Evolutionary conservation across 2,113 vertebrate species (phyloP), one percentile per base, ranked within the genome.

Genomic region (Meriones unguiculatus): DNA sequence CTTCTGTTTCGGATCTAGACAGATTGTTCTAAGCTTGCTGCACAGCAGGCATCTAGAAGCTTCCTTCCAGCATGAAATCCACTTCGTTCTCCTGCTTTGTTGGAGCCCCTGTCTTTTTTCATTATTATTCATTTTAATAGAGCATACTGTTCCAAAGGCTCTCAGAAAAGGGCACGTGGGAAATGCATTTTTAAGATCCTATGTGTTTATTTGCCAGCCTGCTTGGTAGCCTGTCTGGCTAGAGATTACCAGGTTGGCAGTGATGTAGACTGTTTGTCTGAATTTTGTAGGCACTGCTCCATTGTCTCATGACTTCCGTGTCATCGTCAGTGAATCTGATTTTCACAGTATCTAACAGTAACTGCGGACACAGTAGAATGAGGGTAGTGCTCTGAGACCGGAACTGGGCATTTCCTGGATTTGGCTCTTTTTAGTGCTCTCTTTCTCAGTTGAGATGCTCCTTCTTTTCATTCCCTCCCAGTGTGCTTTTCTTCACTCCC

Each of bases 11-110:
- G 24, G 24, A 50, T 25, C 78, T 38, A 81, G 85, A 93, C 94
- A 94, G 96, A 89, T 85, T 96, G 96, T n/a, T 64, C 67, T 89
- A 90, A 92, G 97, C 90, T 92, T 96, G 95, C 32, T 57, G n/a
- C 91, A 88, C 91, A 76, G 92, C 81, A 75, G 87, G 89, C 82
- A 46, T 87, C 91, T 67, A 80, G 69, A 84, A 90, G 35, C 96
- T 93, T 97, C 92, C 80, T 82, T 88, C 65, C 65, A 65, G 91
- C 77, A 0, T 73, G 72, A 87, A 90, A 92, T 95, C 81, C 77
- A 30, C 59, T 87, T 88, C 82, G 64, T 52, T 91, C 50, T 12
- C 76, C 81, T 64, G 54, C 70, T 88, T 89, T 93, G 64, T 85
- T 52, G 73, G 88, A 73, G 78, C 13, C 59, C 30, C 82, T 25